phyloP scores from a whole-genome alignment of 2,113 vertebrate species.

The Chaenogobius annularis region DNA sequence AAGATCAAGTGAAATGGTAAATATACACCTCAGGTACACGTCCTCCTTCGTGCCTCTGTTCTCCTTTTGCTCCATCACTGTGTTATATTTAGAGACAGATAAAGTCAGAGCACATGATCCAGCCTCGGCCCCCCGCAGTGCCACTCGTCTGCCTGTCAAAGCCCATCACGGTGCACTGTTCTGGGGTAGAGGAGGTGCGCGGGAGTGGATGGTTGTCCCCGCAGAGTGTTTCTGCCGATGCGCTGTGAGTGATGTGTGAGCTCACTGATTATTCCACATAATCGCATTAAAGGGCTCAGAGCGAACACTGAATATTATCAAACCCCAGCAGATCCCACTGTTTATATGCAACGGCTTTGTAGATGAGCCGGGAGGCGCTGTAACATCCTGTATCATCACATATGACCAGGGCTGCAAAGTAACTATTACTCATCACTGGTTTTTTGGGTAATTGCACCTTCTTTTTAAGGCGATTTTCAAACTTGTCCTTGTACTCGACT shows the following conservation, averaged over 20 bases:
- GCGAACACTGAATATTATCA: constrained; percentile 1
- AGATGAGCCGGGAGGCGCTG: not conserved
- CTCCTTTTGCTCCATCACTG: not conserved
- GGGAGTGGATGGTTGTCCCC: not conserved
- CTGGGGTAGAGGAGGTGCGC: not conserved
- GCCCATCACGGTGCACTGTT: not conserved
- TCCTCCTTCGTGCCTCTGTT: not conserved
- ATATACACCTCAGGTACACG: not conserved
- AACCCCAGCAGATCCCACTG: not conserved
- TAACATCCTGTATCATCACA: too few species aligned
- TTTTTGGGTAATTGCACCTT: too few species aligned
- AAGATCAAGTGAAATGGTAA: too few species aligned
- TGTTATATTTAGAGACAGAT: constrained; percentile 1
- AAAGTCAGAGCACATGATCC: not conserved
- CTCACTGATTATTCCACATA: constrained; percentile 1
- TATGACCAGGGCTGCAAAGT: too few species aligned
- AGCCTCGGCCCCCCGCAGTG: not conserved
- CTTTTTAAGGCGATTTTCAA: too few species aligned
- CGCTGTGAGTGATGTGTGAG: not conserved
- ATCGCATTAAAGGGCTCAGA: constrained; percentile 7
- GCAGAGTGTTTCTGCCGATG: not conserved
- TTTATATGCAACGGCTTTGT: not conserved
- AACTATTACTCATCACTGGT: too few species aligned
- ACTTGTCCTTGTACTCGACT: too few species aligned
- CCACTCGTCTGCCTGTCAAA: not conserved